Evolutionary conservation across 92 coral and sea anemone genomes (phyloP), one percentile per base, ranked within the genome.

Genomic region (Paragorgia papillata): DNA sequence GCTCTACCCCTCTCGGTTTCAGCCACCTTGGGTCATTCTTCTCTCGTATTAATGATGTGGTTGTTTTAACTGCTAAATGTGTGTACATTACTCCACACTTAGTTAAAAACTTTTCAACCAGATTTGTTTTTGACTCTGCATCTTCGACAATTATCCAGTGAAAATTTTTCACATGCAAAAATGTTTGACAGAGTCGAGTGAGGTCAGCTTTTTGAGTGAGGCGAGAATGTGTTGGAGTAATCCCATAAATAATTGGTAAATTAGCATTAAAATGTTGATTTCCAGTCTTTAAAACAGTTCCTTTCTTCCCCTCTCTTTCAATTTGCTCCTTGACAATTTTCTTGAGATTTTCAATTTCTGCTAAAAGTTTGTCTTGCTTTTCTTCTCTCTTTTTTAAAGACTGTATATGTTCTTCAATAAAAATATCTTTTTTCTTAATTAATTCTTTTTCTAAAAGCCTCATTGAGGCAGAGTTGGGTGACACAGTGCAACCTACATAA

Each of bases 131-230:
- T 39, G 67, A 33, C 12, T 66, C 57, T 0, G 99, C 80, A 71
- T 95, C 99, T 69, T 95, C 99, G 19, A 89, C 84, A 64, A 95
- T 66, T 74, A 95, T 91, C 99, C 99, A 95, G 74, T 86, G 96
- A 57, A 89, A 88, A 75, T 70, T 81, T 48, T 89, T 90, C 3
- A 95, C 83, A 75, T 95, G 97, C 26, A 91, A 81, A 10, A 95
- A 74, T 26, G 97, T 95, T 62, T 95, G 97, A 26, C 93, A 95
- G 22, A 91, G 74, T 65, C 99, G 83, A 40, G 99, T 95, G 43
- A 95, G 79, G 70, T 95, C 99, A 31, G 97, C 98, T 65, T 91
- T 94, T 71, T 94, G 98, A 30, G 97, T 94, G 13, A 86, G 78
- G 60, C 97, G 83, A 14, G 68, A 26, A 62, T 94, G 82, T 4